These are phyloP conservation scores for Sitta carolinensis DNA, from an alignment of 2,797 vertebrate species.

Conservation along the genomic window DNA sequence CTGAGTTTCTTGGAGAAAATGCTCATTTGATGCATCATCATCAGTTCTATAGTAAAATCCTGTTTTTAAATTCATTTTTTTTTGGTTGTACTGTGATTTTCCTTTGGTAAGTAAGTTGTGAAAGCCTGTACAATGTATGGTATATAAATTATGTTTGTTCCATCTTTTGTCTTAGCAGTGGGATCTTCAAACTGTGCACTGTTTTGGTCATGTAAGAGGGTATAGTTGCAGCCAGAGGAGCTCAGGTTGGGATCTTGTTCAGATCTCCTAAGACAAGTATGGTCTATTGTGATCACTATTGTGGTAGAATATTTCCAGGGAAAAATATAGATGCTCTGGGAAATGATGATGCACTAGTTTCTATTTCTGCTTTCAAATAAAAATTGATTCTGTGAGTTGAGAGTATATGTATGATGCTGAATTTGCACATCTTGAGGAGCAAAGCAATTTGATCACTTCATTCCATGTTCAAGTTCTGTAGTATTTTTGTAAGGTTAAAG, in stretches of 20 bases:
- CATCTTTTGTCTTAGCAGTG: not conserved
- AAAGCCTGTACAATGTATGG: not conserved
- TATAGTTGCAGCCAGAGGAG: not conserved
- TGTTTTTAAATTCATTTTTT: not conserved
- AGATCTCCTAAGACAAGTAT: not conserved
- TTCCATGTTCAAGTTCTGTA: not conserved
- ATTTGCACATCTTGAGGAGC: not conserved
- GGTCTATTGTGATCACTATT: not conserved
- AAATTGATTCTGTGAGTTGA: not conserved
- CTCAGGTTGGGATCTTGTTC: conserved; percentile 10
- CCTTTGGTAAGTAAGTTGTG: not conserved
- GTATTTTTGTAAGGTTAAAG: not conserved
- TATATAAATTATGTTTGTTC: not conserved
- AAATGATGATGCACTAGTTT: not conserved
- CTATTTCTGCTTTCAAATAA: not conserved
- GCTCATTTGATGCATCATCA: not conserved
- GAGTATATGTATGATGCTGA: not conserved
- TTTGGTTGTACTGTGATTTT: accelerated
- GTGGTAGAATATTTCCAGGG: not conserved
- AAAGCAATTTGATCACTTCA: not conserved
- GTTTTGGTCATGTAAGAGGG: not conserved
- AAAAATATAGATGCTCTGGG: not conserved
- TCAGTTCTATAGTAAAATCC: not conserved
- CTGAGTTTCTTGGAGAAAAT: not conserved
- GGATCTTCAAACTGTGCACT: not conserved